A percentile compares a stretch with the other conserved stretches of the same genome.
Conservation (phyloP, 2,113 vertebrate genomes). For the Rhynchomys soricoides region DNA sequence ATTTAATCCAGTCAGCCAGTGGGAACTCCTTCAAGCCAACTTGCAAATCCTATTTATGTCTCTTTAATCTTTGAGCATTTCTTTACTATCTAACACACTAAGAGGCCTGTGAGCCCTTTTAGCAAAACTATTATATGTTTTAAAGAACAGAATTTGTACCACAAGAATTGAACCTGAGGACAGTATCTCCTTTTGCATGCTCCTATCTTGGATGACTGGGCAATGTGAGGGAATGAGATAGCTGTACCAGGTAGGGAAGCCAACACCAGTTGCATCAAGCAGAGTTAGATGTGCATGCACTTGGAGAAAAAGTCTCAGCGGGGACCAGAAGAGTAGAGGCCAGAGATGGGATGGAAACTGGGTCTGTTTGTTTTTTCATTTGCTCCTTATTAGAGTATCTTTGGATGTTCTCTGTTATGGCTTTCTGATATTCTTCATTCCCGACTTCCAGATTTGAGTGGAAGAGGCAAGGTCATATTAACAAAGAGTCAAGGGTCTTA, state of each 20-base stretch:
- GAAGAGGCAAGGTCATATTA: not conserved
- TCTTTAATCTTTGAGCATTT: conserved; percentile 24
- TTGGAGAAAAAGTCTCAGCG: not conserved
- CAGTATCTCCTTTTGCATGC: not conserved
- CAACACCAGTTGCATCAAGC: not conserved
- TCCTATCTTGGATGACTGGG: not conserved
- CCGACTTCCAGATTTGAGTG: not conserved
- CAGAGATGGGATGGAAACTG: not conserved
- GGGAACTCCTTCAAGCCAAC: not conserved
- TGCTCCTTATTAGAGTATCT: not conserved
- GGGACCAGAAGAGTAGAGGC: not conserved
- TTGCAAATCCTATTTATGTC: not conserved
- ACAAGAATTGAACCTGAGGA: not conserved
- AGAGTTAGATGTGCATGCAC: not conserved
- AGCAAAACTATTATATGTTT: conserved; percentile 38
- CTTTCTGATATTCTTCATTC: not conserved
- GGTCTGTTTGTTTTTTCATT: not conserved
- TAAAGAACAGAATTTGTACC: not conserved
- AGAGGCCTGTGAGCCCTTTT: conserved; percentile 19
- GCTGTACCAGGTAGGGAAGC: accelerated
- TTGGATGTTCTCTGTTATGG: not conserved
- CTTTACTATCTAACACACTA: conserved; percentile 36
- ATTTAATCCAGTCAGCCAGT: not conserved
- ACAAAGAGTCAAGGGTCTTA: not conserved
- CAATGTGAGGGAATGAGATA: not conserved